Evolutionary conservation across 2,888 invertebrate genomes (phyloP).

Genomic region (Oscheius myriophilus): DNA sequence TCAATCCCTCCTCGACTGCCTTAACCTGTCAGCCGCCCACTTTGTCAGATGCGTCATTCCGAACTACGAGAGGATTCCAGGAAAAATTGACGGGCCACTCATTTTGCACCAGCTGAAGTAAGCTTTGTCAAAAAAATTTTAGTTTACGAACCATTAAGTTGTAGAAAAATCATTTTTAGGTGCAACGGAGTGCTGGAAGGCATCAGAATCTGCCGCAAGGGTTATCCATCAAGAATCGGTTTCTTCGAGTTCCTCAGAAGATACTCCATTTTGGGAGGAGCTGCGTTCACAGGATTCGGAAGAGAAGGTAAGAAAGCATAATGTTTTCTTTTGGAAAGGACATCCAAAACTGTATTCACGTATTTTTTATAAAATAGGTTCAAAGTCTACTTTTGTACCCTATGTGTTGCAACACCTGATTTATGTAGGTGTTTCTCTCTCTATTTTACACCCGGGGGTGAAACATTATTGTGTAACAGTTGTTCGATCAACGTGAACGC

Average conservation of each 20-base stretch:
- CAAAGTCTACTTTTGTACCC: no score
- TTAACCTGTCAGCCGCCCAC: constrained; percentile 67
- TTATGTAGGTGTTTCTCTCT: no score
- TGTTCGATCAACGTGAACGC: no score
- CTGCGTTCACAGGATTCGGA: constrained; percentile 10
- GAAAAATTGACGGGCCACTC: constrained; percentile 60
- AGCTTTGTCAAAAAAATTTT: background rate
- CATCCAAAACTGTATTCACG: background rate
- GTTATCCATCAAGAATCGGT: constrained; percentile 99
- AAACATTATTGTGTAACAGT: no score
- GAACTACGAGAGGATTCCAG: constrained; percentile 66
- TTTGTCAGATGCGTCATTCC: constrained; percentile 71
- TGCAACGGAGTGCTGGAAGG: constrained; percentile 99
- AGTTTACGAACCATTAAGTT: background rate
- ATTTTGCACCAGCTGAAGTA: constrained; percentile 65
- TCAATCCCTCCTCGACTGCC: constrained; percentile 61
- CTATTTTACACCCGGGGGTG: no score
- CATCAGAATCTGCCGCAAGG: constrained; percentile 98
- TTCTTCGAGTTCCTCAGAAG: constrained; percentile 99
- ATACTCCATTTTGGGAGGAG: constrained; percentile 75
- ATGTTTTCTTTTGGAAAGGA: background rate
- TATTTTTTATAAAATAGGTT: no score
- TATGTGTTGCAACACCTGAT: no score
- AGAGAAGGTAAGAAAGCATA: constrained; percentile 16
- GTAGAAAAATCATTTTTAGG: constrained; percentile 74